Evolutionary conservation across 2,888 invertebrate species (phyloP).

Genomic region (Aelia acuminata): DNA sequence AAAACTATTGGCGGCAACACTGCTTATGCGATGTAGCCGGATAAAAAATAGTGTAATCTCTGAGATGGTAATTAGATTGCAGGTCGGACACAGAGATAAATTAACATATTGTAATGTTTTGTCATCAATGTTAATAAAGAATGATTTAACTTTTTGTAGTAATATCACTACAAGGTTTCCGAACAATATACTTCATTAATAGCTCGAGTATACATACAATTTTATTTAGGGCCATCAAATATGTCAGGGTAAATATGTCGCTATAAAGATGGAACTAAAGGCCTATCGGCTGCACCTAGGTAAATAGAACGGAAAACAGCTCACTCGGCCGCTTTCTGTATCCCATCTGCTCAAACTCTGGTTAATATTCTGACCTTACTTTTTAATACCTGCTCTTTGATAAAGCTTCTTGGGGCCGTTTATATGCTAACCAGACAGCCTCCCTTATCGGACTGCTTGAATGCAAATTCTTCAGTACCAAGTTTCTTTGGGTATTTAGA

Average conservation of each 20-base stretch:
- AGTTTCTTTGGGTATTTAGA: constrained; percentile 39
- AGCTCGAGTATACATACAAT: too few relatives aligned
- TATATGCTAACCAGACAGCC: constrained; percentile 50
- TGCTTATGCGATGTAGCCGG: too few relatives aligned
- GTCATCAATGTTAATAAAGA: too few relatives aligned
- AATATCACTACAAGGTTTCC: too few relatives aligned
- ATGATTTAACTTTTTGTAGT: too few relatives aligned
- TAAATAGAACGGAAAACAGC: constrained; percentile 56
- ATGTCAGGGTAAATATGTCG: constrained; percentile 42
- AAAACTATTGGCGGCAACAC: too few relatives aligned
- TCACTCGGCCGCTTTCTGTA: constrained; percentile 50
- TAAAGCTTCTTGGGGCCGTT: constrained; percentile 52
- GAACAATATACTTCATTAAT: too few relatives aligned
- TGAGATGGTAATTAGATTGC: too few relatives aligned
- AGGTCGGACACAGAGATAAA: too few relatives aligned
- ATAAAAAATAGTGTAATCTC: too few relatives aligned
- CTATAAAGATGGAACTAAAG: constrained; percentile 1
- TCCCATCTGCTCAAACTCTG: constrained; percentile 8
- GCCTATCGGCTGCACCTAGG: constrained; percentile 37
- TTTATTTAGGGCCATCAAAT: too few relatives aligned
- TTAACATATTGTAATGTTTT: too few relatives aligned
- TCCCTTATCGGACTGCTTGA: constrained; percentile 54
- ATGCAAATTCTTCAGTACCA: constrained; percentile 56
- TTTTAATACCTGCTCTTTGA: constrained; percentile 56
- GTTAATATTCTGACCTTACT: constrained; percentile 53